Percentiles rank a stretch among this genome's conserved stretches.
These are phyloP conservation scores for Pyrgus malvae DNA, from an alignment of 2,888 invertebrate genomes.

Conservation along the genomic window DNA sequence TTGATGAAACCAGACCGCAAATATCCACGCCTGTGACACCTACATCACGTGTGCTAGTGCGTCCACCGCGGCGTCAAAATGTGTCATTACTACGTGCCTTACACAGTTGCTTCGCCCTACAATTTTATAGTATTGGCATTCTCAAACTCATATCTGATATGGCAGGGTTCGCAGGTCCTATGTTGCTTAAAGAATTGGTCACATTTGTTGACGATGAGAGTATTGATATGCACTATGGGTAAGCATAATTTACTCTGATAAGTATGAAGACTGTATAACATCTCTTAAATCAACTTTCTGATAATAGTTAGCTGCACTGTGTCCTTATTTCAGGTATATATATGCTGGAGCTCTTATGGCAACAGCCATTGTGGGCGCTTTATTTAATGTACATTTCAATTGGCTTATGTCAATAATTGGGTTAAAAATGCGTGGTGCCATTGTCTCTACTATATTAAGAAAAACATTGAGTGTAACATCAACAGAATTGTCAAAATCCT, in stretches of 20 bases:
- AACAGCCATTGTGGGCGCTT: slow-evolving; percentile 81
- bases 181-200: slow-evolving; percentile 92
- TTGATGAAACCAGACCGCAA: slow-evolving; percentile 56
- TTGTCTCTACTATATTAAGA: slow-evolving; percentile 88
- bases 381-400: slow-evolving; percentile 94
- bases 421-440: slow-evolving; percentile 92
- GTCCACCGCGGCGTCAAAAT: slow-evolving; percentile 62
- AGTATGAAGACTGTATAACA: neutral
- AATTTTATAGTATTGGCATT: slow-evolving; percentile 92
- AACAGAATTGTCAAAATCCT: slow-evolving; percentile 69
- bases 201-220: slow-evolving; percentile 87
- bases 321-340: slow-evolving; percentile 52
- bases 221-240: slow-evolving; percentile 86
- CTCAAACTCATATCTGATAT: slow-evolving; percentile 91
- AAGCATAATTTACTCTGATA: slow-evolving; percentile 42
- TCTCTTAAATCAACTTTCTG: too few relatives aligned
- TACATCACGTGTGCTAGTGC: slow-evolving; percentile 57
- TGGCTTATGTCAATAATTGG: slow-evolving; percentile 92
- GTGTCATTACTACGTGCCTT: slow-evolving; percentile 85
- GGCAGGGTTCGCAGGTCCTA: slow-evolving; percentile 93
- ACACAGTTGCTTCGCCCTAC: slow-evolving; percentile 88
- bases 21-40: slow-evolving; percentile 67
- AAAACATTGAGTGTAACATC: slow-evolving; percentile 74
- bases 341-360: slow-evolving; percentile 67
- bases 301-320: too few relatives aligned